phyloP scores from a whole-genome alignment of 2,888 invertebrate genomes.

The Sinopyrophorus schimmeli region DNA sequence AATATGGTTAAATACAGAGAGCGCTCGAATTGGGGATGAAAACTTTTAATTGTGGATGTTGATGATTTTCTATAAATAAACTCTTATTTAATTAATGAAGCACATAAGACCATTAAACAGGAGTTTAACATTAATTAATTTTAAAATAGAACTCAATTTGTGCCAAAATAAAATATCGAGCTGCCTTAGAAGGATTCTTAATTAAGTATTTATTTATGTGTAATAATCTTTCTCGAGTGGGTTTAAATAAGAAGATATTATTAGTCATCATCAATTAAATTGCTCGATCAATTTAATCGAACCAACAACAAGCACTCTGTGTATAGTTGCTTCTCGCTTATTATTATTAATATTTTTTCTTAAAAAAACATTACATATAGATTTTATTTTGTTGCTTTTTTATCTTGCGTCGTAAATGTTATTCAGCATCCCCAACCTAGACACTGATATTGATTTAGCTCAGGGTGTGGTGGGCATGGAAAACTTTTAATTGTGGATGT shows the following conservation, averaged over 20 bases:
- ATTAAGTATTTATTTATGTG: constrained; percentile 3
- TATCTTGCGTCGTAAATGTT: constrained; percentile 3
- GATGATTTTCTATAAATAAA: neutral
- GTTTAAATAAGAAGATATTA: constrained; percentile 9
- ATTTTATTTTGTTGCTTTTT: constrained; percentile 2
- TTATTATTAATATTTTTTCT: too few species aligned
- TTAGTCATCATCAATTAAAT: constrained; percentile 9
- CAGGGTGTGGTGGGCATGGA: constrained; percentile 39
- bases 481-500: too few species aligned
- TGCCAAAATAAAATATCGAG: neutral
- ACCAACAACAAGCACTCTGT: neutral
- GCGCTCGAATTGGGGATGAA: too few species aligned
- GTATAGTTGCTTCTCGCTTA: constrained; percentile 2
- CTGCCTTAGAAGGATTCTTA: constrained; percentile 7
- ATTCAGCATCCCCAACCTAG: constrained; percentile 39
- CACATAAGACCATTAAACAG: neutral
- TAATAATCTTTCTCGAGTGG: constrained; percentile 7
- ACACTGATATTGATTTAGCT: constrained; percentile 42
- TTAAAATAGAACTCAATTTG: constrained; percentile 4
- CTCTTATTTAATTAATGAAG: too few species aligned
- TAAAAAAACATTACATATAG: too few species aligned
- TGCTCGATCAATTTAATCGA: constrained; percentile 11
- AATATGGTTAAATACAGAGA: too few species aligned
- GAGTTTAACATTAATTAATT: neutral
- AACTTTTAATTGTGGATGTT: too few species aligned